Base-by-base conservation (phyloP, 2,888 invertebrate genomes). In the Apantesis nais region DNA sequence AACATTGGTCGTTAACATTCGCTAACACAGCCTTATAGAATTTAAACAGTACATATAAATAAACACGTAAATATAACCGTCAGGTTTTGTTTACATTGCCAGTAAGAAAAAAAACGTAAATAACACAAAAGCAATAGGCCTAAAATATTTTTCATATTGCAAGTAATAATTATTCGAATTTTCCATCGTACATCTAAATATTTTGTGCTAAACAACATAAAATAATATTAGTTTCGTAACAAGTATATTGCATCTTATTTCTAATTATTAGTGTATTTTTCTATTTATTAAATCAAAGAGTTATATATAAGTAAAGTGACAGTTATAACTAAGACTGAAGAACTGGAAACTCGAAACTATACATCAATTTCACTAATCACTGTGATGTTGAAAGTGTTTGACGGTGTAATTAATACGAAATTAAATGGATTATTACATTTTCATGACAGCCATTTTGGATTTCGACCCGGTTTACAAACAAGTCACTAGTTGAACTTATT, bases 1-100 rank as follows among this genome's bases (percentile, higher is more conserved):
- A 78, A 80, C 73, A 82, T 82, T 82, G 79, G 79, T 82, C 87
- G 79, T 82, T 78, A 80, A 76, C 75, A 71, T 74, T 76, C 61
- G 77, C 75, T 82, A 79, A 75, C 78, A 82, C 78, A 81, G 76
- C 80, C 80, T 65, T 77, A n/a, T 74, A 71, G 78, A 74, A 79
- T 76, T 82, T 77, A 70, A 71, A 78, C 71, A 69, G 65, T 73
- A 73, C 72, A 69, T 31, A 77, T 73, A 75, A 80, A 76, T 62
- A 69, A 77, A 73, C 48, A 69, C 61, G 61, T 60, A 70, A 72
- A 73, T 62, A 70, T 73, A 69, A 60, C n/a, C 41, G 60, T 60
- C 60, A 44, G 2, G 22, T 61, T 37, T 11, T 37, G 52, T 52
- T 44, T 11, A 70, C 60, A 67, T 55, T 58, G 48, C 68, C 31